Evolutionary conservation across 2,888 invertebrate species (phyloP).

Genomic region (Epinotia bilunana): DNA sequence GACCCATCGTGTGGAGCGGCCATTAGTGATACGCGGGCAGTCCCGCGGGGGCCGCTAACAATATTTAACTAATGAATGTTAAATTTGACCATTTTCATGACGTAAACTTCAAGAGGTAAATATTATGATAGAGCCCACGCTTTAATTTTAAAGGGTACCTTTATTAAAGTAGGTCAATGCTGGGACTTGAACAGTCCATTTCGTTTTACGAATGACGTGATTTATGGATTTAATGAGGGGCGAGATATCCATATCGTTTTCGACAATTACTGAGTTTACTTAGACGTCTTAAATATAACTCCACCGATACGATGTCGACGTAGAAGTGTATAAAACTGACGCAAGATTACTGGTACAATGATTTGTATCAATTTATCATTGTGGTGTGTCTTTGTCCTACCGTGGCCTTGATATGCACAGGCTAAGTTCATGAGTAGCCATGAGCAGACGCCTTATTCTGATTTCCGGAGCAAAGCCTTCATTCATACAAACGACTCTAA

Average conservation of each 20-base stretch:
- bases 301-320: neutral
- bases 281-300: neutral
- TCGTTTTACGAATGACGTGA: neutral
- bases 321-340: no score
- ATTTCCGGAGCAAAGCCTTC: neutral
- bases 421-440: neutral
- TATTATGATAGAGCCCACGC: neutral
- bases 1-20: no score
- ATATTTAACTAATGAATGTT: no score
- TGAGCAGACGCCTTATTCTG: slow-evolving; percentile 4
- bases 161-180: neutral
- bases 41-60: no score
- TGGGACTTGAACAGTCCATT: neutral
- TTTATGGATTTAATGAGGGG: neutral
- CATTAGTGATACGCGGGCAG: no score
- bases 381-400: neutral
- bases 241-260: neutral
- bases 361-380: no score
- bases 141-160: neutral
- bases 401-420: slow-evolving; percentile 18
- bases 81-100: no score
- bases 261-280: neutral
- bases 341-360: no score
- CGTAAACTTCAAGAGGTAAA: neutral
- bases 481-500: neutral